phyloP scores from a whole-genome alignment of 2,113 vertebrate genomes.

The Thomomys bottae region DNA sequence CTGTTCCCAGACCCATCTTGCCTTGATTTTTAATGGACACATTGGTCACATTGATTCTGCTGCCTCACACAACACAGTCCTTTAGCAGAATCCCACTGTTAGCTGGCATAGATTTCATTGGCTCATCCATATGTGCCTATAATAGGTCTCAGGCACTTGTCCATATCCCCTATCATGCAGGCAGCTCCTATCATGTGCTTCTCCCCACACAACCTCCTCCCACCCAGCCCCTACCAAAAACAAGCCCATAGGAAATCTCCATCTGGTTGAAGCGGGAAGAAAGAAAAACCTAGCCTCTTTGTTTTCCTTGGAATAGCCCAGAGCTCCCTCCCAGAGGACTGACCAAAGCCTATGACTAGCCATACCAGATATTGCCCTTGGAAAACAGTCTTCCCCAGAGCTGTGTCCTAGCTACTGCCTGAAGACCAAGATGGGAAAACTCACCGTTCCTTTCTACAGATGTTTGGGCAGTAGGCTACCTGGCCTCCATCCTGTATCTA shows the following conservation, averaged over 20 bases:
- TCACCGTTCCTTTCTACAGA: not conserved
- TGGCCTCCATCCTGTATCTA: not conserved
- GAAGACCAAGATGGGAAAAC: not conserved
- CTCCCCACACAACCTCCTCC: not conserved
- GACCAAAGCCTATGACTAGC: not conserved
- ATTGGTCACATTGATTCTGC: not conserved
- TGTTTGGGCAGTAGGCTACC: not conserved
- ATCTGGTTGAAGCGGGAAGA: not conserved
- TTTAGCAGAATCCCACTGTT: not conserved
- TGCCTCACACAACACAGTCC: too few relatives aligned
- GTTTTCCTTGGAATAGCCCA: not conserved
- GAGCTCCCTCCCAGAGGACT: not conserved
- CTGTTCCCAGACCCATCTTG: too few relatives aligned
- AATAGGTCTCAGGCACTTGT: rapidly evolving
- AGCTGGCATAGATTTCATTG: too few relatives aligned
- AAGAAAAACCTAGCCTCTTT: not conserved
- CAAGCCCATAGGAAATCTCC: not conserved
- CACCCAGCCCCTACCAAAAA: too few relatives aligned
- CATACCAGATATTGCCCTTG: not conserved
- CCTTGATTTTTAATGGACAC: not conserved
- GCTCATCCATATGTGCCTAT: not conserved
- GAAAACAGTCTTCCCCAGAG: not conserved
- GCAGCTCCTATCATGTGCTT: rapidly evolving
- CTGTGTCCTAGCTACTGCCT: not conserved
- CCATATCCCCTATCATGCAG: not conserved